Conservation (phyloP, 2,797 vertebrate genomes). For the Ataeniobius toweri region DNA sequence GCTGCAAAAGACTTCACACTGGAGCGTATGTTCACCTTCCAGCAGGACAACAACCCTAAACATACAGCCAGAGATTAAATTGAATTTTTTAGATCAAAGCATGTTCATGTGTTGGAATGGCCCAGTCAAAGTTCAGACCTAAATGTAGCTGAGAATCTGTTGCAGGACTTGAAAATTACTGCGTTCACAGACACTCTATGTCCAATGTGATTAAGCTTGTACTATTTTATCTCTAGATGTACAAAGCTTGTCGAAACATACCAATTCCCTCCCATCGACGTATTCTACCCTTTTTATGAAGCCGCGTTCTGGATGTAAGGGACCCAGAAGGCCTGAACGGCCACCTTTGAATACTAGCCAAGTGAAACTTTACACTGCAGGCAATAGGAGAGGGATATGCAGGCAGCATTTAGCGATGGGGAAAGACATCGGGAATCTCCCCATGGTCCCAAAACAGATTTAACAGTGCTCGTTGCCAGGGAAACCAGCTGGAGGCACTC, state of each 20-base stretch:
- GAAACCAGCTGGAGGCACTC: constrained; percentile 70
- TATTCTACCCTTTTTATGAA: constrained; percentile 29
- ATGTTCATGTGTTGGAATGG: too few species aligned
- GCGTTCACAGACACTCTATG: neutral
- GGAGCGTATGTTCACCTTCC: neutral
- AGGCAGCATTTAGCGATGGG: constrained; percentile 41
- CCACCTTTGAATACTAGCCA: constrained; percentile 47
- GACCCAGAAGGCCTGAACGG: constrained; percentile 18
- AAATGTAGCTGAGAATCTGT: too few species aligned
- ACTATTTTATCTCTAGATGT: too few species aligned
- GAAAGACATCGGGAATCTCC: constrained; percentile 71
- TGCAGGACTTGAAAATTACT: neutral
- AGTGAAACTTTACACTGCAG: constrained; percentile 53
- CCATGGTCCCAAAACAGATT: constrained; percentile 58
- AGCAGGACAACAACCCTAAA: neutral
- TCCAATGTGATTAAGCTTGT: too few species aligned
- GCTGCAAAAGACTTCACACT: neutral
- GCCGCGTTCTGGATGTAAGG: constrained; percentile 25
- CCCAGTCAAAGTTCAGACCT: too few species aligned
- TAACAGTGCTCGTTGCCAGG: constrained; percentile 61
- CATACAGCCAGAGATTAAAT: neutral
- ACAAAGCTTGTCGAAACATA: too few species aligned
- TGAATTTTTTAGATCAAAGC: neutral
- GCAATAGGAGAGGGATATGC: constrained; percentile 42
- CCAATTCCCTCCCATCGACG: neutral